Base-by-base conservation (phyloP, 1,140 invertebrate species). In the Drosophila miranda region DNA sequence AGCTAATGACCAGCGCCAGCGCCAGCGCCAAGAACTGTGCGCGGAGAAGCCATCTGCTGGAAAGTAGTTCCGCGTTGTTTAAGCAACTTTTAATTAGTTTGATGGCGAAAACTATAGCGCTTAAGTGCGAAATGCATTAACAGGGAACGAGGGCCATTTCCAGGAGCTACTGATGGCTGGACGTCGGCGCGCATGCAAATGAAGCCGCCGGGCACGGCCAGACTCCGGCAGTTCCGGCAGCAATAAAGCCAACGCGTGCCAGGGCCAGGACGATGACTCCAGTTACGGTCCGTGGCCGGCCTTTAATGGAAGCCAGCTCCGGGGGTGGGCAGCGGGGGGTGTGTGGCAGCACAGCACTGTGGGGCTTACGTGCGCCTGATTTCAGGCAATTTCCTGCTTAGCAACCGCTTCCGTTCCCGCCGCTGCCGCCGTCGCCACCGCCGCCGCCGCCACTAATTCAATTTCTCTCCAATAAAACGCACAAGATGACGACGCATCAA, bases 321-420 rank as follows among this genome's bases (percentile, higher is more conserved):
- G 51, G 42, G 9, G 8, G 16, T 16, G 16, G 16, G 16, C 0
- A 16, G 2, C 1, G 14, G 26, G 9, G 21, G 5, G 48, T 50
- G 23, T 30, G 8, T 30, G 8, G 30, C n/a, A 9, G 49, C 13
- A 26, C 23, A n/a, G 38, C 9, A 44, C 4, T 46, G 23, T 19
- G 8, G 38, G 52, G 63, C 79, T 82, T 78, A 82, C 69, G 74
- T 82, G 78, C 78, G 78, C 79, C 78, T 83, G 78, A 82, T 82
- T 82, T 82, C 78, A 82, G 79, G 78, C 78, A 82, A 82, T 82
- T 82, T 86, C 82, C 82, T 87, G 82, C 82, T 80, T 78, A 81
- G 82, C 82, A 86, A 86, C 82, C 82, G 82, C 82, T 86, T 86
- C 82, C 82, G 82, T 49, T 84, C 78, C 74, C 66, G 4, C 82